These are phyloP conservation scores for Amitus sp. DNA, from an alignment of 2,888 invertebrate genomes.

Conservation along the genomic window DNA sequence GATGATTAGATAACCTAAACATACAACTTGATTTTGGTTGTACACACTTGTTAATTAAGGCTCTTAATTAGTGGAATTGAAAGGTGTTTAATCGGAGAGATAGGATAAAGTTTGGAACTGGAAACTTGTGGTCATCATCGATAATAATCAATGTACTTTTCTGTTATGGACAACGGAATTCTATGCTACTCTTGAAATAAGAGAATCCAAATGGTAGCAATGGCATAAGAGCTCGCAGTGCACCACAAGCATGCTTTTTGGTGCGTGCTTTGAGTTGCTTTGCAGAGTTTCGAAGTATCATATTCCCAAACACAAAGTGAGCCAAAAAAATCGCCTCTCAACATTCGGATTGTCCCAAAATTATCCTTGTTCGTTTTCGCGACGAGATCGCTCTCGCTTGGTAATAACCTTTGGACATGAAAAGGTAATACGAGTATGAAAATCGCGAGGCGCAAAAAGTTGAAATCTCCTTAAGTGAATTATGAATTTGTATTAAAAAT, in stretches of 20 bases:
- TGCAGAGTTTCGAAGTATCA: conserved; percentile 26
- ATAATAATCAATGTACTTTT: not conserved
- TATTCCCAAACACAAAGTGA: conserved; percentile 53
- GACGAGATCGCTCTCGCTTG: conserved; percentile 4
- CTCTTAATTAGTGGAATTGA: too few relatives aligned
- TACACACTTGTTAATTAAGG: too few relatives aligned
- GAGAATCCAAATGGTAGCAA: conserved; percentile 18
- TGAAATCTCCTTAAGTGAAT: too few relatives aligned
- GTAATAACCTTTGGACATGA: conserved; percentile 37
- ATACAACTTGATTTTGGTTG: too few relatives aligned
- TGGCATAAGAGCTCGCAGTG: conserved; percentile 28
- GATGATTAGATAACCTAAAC: too few relatives aligned
- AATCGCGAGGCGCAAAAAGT: too few relatives aligned
- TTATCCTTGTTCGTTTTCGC: conserved; percentile 40
- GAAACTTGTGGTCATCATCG: too few relatives aligned
- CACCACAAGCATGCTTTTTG: conserved; percentile 46
- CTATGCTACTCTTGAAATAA: conserved; percentile 21
- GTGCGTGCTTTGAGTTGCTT: conserved; percentile 39
- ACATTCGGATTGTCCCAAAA: conserved; percentile 55
- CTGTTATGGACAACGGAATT: conserved; percentile 14
- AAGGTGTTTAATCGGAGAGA: too few relatives aligned
- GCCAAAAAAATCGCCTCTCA: conserved; percentile 53
- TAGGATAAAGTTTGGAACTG: too few relatives aligned
- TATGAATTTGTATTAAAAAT: too few relatives aligned
- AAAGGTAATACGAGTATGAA: not conserved